Base-by-base conservation (phyloP, 1,140 invertebrate species). In the Neodiprion fabricii region DNA sequence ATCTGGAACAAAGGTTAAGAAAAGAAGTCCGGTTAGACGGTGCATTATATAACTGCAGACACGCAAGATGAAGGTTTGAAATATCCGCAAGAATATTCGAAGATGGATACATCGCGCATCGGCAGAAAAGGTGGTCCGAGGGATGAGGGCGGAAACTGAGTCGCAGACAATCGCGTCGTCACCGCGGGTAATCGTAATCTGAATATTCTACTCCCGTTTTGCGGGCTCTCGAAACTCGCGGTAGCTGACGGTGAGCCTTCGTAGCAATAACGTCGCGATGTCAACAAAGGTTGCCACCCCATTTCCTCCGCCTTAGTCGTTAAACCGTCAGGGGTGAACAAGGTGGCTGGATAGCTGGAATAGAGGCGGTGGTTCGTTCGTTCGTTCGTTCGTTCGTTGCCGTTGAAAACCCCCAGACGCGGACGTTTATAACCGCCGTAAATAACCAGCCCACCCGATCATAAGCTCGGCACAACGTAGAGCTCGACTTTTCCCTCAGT, bases 1-100 rank as follows among this genome's bases (percentile, higher is more conserved):
- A 99, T 98, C 95, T 97, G 89, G 40, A 92, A 92, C 83, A 86
- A 90, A 81, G 76, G 84, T 81, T 71, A 85, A 75, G 79, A 83
- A 74, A 76, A 74, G 67, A 77, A 17, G 28, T 21, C 72, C 17
- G 23, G 70, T 71, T 70, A 61, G 71, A 73, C 21, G 21, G 28
- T 40, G 28, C 17, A 21, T 21, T 67, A 73, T 14, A 5, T 7
- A 65, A 14, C 61, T 14, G 7, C 12, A 17, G 61, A 65, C 7
- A 7, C 7, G 61, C 4, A 17, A 14, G 17, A 7, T 65, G 61
- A 4, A 14, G 61, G 17, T 21, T 2, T 65, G 28, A 40, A 40
- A 40, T 40, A 40, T 40, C 5, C 28, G 1, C 2, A 40, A 40
- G 17, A 53, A 67, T 65, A 72, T 71, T 76, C 21, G 11, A 12